Evolutionary conservation across 2,888 invertebrate genomes (phyloP).

Genomic region (Odontocolon sp.): DNA sequence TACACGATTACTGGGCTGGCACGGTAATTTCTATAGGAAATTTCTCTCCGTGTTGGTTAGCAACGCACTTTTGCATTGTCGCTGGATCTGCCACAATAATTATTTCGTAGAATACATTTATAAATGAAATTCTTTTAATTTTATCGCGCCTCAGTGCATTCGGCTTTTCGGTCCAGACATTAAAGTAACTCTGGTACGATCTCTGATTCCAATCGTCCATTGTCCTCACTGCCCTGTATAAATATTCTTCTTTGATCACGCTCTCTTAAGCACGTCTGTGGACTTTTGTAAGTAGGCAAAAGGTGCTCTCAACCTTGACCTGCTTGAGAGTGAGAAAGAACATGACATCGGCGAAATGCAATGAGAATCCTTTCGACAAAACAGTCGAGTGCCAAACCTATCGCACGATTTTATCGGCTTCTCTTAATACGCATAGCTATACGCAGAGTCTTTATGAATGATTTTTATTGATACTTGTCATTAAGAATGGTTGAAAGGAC

Average conservation of each 20-base stretch:
- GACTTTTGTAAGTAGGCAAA: constrained; percentile 39
- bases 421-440: neutral
- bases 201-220: too few species aligned
- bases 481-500: neutral
- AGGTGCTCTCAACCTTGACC: constrained; percentile 75
- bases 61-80: too few species aligned
- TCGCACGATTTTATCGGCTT: constrained; percentile 6
- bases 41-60: too few species aligned
- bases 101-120: too few species aligned
- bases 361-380: neutral
- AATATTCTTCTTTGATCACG: constrained; percentile 42
- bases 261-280: constrained; percentile 40
- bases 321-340: constrained; percentile 46
- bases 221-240: too few species aligned
- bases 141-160: too few species aligned
- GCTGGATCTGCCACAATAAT: too few species aligned
- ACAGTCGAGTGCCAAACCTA: neutral
- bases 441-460: too few species aligned
- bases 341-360: constrained; percentile 15
- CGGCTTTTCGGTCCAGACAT: too few species aligned
- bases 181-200: too few species aligned
- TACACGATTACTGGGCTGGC: neutral
- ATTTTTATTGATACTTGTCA: neutral
- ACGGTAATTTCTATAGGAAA: too few species aligned
- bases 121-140: too few species aligned